Evolutionary conservation across 2,888 invertebrate genomes (phyloP), one percentile per base, ranked within the genome.

Genomic region (Anoplius nigerrimus): DNA sequence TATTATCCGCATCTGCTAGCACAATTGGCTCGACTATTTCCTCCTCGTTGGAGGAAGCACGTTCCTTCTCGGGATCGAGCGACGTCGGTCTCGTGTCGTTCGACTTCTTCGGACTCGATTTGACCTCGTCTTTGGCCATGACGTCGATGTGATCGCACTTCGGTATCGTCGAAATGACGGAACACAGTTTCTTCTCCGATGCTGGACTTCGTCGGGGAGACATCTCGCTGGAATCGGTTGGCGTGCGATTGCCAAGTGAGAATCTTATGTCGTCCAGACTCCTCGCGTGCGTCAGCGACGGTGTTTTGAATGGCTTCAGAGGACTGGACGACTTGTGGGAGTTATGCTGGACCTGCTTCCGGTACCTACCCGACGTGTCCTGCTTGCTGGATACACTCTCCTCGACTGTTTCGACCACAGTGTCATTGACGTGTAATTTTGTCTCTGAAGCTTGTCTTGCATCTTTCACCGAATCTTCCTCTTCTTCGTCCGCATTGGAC

Each of bases 151-250:
- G 81, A 15, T 83, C 78, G 65, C 86, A 86, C 60, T 87, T 86
- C 0, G 86, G 86, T 61, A 86, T 82, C 2, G 83, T 85, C 0
- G 86, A 86, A 3, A 87, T 82, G 0, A 87, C 74, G 0, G 82
- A 74, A 27, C 86, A 86, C n/a, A 45, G 43, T 15, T 13, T 45
- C 22, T 24, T 45, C 11, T 21, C 42, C 5, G 20, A 21, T 21
- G 15, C 22, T 11, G 22, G 15, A 45, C 24, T 48, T 48, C 13
- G 5, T 54, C 53, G 42, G 13, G 48, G 48, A 5, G 48, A 18
- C 5, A 16, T n/a, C 18, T n/a, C 11, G 8, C 8, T 34, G 11
- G 34, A 34, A 6, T 34, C 2, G 34, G 6, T 34, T 6, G 34
- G 11, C 11, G 11, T 11, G 11, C 34, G 34, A 34, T 34, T 13